A percentile compares a stretch with the other conserved stretches of the same genome.
Conservation (phyloP, 2,113 vertebrate genomes). For the Colinus virginianus region DNA sequence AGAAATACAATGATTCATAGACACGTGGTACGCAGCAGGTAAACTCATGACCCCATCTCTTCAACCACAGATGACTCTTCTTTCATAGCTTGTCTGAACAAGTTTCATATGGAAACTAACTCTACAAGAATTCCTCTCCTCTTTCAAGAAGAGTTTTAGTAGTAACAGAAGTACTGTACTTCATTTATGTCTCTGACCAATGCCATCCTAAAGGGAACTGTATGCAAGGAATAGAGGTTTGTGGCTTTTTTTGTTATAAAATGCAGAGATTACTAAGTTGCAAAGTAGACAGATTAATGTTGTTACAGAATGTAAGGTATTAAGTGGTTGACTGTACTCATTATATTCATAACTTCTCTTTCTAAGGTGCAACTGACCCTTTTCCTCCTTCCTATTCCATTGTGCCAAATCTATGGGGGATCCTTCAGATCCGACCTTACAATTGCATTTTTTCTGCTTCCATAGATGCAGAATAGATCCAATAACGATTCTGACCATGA, state of each 20-base stretch:
- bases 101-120: too few relatives aligned
- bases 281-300: neutral
- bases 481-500: neutral
- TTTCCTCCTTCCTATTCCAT: neutral
- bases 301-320: too few relatives aligned
- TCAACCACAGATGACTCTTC: neutral
- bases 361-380: neutral
- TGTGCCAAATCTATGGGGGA: neutral
- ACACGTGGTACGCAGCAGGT: accelerated
- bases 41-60: neutral
- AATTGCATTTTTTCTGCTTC: conserved; percentile 6
- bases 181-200: neutral
- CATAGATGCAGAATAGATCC: neutral
- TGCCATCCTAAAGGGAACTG: neutral
- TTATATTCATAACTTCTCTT: neutral
- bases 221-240: neutral
- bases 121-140: neutral
- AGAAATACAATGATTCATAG: neutral
- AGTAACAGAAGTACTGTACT: neutral
- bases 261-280: neutral
- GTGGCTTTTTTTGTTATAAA: neutral
- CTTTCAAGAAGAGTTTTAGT: neutral
- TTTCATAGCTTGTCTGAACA: too few relatives aligned
- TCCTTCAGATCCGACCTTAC: neutral
- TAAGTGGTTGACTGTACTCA: neutral